phyloP scores from a whole-genome alignment of 2,113 vertebrate species.

The rabbit (Oryctolagus cuniculus) region mOryCun1.1 NC_091453.1:3130501-3131000 shows the following conservation, averaged over 20 bases:
- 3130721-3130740: conserved; percentile 72
- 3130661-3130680: conserved; percentile 76
- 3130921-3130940: not conserved
- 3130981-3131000: conserved; percentile 29
- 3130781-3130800: conserved; percentile 35
- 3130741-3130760: conserved; percentile 67
- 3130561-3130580: conserved; percentile 78
- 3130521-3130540: conserved; percentile 71
- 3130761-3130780: conserved; percentile 60
- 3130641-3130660: conserved; percentile 73
- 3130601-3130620: conserved; percentile 63
- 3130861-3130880: not conserved
- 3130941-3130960: not conserved
- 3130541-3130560: conserved; percentile 71
- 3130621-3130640: conserved; percentile 81
- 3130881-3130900: not conserved
- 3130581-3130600: conserved; percentile 77
- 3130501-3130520: conserved; percentile 62
- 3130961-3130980: conserved; percentile 10
- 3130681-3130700: conserved; percentile 72
- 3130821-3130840: conserved; percentile 47
- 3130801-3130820: conserved; percentile 53
- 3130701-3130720: conserved; percentile 53
- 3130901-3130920: not conserved
- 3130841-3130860: conserved; percentile 18